Conservation (phyloP, 2,888 invertebrate species). For the Lasioglossum pauxillum region DNA sequence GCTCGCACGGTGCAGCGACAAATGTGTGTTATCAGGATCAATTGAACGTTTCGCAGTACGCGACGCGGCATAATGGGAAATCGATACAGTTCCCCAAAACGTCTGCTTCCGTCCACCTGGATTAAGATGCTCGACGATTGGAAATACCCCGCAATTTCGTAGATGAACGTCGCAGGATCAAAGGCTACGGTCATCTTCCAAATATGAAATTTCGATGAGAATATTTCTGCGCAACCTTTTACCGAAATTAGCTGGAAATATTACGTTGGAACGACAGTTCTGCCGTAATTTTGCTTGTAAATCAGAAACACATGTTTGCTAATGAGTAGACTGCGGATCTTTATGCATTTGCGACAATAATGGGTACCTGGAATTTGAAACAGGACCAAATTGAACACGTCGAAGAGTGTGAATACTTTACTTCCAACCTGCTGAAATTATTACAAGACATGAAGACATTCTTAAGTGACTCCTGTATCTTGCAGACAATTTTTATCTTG, state of each 20-base stretch:
- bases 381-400: too few species aligned
- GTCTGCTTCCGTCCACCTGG: conserved; percentile 24
- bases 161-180: neutral
- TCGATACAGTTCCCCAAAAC: conserved; percentile 74
- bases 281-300: too few species aligned
- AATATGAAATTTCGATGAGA: neutral
- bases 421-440: too few species aligned
- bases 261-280: neutral
- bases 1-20: conserved; percentile 62
- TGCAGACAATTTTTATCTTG: too few species aligned
- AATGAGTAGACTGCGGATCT: too few species aligned
- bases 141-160: neutral
- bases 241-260: neutral
- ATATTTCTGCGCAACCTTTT: neutral
- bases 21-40: conserved; percentile 76
- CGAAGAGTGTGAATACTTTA: too few species aligned
- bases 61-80: conserved; percentile 78
- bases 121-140: neutral
- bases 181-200: neutral
- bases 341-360: too few species aligned
- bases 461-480: too few species aligned
- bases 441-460: too few species aligned
- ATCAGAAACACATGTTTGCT: too few species aligned
- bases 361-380: too few species aligned
- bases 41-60: conserved; percentile 73